A percentile compares a stretch with the other conserved stretches of the same genome.
Conservation (phyloP, 2,888 invertebrate species). For the Caenorhabditis sinica region DNA sequence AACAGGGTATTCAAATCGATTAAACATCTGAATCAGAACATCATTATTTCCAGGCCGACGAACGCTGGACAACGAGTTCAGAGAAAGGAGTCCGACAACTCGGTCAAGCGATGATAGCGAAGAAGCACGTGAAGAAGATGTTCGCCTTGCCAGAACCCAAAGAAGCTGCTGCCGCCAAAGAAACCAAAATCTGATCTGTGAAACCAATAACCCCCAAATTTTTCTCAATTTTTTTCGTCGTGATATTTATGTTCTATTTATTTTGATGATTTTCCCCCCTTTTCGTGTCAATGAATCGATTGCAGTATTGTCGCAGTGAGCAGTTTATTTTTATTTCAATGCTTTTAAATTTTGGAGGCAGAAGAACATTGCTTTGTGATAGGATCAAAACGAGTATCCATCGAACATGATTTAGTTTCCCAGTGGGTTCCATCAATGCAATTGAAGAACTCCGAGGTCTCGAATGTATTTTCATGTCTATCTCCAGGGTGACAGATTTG, state of each 20-base stretch:
- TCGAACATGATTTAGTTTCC: neutral
- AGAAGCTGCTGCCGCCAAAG: neutral
- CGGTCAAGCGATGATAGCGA: slow-evolving; percentile 64
- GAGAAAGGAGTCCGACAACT: slow-evolving; percentile 24
- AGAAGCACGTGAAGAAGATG: slow-evolving; percentile 47
- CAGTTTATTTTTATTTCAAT: neutral
- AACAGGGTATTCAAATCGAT: slow-evolving; percentile 31
- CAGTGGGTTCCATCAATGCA: slow-evolving; percentile 19
- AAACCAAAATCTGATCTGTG: slow-evolving; percentile 19
- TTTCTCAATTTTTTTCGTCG: neutral
- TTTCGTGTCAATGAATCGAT: slow-evolving; percentile 22
- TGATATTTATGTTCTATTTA: neutral
- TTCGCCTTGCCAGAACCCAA: slow-evolving; percentile 10
- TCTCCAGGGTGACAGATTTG: slow-evolving; percentile 14
- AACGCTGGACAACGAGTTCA: slow-evolving; percentile 39
- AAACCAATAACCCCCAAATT: neutral
- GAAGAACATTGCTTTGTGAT: neutral
- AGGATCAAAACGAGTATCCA: neutral
- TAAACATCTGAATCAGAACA: neutral
- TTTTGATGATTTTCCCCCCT: neutral
- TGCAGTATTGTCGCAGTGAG: neutral
- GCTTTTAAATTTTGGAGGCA: too few relatives aligned
- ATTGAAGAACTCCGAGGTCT: neutral
- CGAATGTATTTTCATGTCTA: neutral
- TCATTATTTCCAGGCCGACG: slow-evolving; percentile 50